These are phyloP conservation scores for Carabus problematicus DNA, from an alignment of 2,888 invertebrate genomes.

Conservation along the genomic window DNA sequence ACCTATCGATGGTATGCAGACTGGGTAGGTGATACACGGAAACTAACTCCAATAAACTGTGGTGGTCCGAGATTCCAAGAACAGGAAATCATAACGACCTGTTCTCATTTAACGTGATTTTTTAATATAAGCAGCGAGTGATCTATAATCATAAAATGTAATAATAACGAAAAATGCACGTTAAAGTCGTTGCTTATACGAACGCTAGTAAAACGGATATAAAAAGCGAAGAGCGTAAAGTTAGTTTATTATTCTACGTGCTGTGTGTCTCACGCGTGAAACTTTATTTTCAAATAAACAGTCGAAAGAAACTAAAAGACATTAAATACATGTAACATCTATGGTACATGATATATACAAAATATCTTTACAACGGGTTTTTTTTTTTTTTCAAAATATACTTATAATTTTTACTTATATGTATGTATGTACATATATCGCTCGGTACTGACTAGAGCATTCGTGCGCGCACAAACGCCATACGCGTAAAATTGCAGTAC, in stretches of 20 bases:
- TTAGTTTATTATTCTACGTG: slow-evolving; percentile 16
- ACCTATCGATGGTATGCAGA: no score
- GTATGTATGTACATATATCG: no score
- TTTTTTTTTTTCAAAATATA: no score
- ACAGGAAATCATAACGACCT: slow-evolving; percentile 17
- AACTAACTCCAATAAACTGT: not conserved
- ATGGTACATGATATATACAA: no score
- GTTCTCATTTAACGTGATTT: slow-evolving; percentile 33
- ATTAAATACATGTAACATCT: no score
- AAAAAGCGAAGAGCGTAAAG: slow-evolving; percentile 8
- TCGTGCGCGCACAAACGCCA: no score
- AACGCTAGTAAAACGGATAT: slow-evolving; percentile 10
- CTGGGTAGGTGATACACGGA: no score
- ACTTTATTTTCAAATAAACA: not conserved
- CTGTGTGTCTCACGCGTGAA: slow-evolving; percentile 6
- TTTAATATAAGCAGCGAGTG: slow-evolving; percentile 30
- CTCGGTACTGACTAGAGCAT: no score
- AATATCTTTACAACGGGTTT: no score
- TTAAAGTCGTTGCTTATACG: not conserved
- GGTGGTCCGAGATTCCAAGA: slow-evolving; percentile 10
- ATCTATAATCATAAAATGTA: slow-evolving; percentile 38
- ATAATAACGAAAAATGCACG: slow-evolving; percentile 37
- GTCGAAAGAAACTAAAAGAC: no score
- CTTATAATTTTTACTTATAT: no score
- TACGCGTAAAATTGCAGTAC: no score